Evolutionary conservation across 2,113 vertebrate species (phyloP).

Genomic region (Siphamia tubifer): DNA sequence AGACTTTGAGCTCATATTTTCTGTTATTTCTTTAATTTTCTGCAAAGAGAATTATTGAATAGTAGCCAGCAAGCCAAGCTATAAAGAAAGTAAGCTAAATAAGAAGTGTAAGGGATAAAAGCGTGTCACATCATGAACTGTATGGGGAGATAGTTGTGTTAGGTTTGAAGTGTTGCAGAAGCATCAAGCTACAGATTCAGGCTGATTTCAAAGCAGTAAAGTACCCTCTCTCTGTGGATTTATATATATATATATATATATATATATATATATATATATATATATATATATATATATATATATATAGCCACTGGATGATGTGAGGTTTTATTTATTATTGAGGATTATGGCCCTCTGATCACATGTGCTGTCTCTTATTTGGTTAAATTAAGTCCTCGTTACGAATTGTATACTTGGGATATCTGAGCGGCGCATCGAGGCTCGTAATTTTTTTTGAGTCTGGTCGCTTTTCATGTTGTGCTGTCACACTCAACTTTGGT

Average conservation of each 20-base stretch:
- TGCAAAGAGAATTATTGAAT: slow-evolving; percentile 18
- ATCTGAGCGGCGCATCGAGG: background rate
- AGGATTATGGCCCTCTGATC: background rate
- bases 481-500: slow-evolving; percentile 21
- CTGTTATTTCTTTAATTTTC: background rate
- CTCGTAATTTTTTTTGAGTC: slow-evolving; percentile 3
- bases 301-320: background rate
- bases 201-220: slow-evolving; percentile 3
- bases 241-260: no score
- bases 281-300: no score
- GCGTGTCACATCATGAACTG: slow-evolving; percentile 4
- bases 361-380: background rate
- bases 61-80: background rate
- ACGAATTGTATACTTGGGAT: background rate
- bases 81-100: background rate
- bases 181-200: background rate
- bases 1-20: background rate
- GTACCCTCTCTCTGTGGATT: background rate
- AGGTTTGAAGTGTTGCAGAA: slow-evolving; percentile 11
- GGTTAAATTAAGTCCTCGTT: background rate
- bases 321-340: background rate
- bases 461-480: background rate
- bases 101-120: slow-evolving; percentile 22
- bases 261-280: no score
- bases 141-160: background rate